Percentiles rank a stretch among this genome's conserved stretches.
These are phyloP conservation scores for Albula goreensis DNA, from an alignment of 2,113 vertebrate genomes.

Conservation along the genomic window DNA sequence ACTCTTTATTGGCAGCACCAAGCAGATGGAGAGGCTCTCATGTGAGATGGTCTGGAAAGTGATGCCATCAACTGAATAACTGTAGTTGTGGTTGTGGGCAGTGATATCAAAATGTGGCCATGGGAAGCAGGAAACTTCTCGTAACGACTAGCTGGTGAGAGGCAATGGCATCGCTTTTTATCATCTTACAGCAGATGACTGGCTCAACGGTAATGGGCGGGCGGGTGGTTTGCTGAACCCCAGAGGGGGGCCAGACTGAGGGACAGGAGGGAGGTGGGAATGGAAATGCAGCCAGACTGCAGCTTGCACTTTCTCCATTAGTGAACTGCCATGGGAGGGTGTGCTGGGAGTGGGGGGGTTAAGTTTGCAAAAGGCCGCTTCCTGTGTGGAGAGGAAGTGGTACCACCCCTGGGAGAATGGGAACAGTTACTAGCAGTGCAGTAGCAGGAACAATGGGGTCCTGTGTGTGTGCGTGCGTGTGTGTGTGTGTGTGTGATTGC, in stretches of 20 bases:
- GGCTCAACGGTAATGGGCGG: neutral
- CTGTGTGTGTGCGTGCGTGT: neutral
- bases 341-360: neutral
- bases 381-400: constrained; percentile 28
- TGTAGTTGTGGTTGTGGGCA: neutral
- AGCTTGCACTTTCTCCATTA: constrained; percentile 5
- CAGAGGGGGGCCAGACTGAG: neutral
- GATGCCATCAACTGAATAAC: neutral
- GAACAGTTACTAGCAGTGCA: constrained; percentile 14
- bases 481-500: constrained; percentile 16
- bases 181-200: neutral
- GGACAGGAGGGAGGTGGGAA: neutral
- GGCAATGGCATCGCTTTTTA: neutral
- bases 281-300: neutral
- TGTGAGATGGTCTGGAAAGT: no score
- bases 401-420: constrained; percentile 23
- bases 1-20: neutral
- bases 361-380: constrained; percentile 12
- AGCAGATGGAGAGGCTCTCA: neutral
- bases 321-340: neutral
- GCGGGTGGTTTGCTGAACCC: neutral
- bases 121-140: neutral
- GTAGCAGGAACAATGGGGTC: constrained; percentile 13
- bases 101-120: neutral
- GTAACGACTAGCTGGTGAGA: neutral